Evolutionary conservation across 2,797 vertebrate genomes (phyloP), one percentile per base, ranked within the genome.

Genomic region (Intellagama lesueurii): DNA sequence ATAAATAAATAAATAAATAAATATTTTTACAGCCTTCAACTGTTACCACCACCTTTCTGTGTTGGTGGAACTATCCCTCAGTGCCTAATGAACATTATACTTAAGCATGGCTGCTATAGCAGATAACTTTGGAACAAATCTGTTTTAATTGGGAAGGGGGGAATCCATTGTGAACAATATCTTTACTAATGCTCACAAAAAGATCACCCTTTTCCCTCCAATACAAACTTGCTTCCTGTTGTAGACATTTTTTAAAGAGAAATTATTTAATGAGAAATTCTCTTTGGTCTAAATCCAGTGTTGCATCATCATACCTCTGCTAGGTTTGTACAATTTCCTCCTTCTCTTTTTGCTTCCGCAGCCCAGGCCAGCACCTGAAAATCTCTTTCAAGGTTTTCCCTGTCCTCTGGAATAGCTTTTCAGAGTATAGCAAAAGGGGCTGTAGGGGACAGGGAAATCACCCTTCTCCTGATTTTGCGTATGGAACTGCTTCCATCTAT

Each of bases 271-370:
- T 28, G 4, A 17, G 2, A 72, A 52, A 66, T 47, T 69, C 92
- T 78, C 92, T 93, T 60, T 86, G 83, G 89, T 68, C 91, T 44
- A 82, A 8, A 69, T 92, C 75, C 24, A 77, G 24, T 77, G 8
- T 40, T 77, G 22, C 40, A 44, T 6, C 16, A 44, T 22, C 22
- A 47, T 24, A 40, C 19, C 11, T 76, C 17, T 76, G 8, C 75
- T 73, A 35, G 35, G 17, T 17, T 11, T 35, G 16, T 35, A 28
- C 11, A 19, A 75, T 19, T 75, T 73, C 72, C 70, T 26, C 26
- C 28, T 72, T 4, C 9, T 64, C 60, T 64, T 64, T 19, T 64
- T 22, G 16, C 28, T 1, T 73, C 17, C 32, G 19, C 14, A 32
- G 35, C 32, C 32, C 30, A 35, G 17, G 26, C 24, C 24, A 77